phyloP scores from a whole-genome alignment of 2,113 vertebrate species.

The Ranitomeya variabilis region DNA sequence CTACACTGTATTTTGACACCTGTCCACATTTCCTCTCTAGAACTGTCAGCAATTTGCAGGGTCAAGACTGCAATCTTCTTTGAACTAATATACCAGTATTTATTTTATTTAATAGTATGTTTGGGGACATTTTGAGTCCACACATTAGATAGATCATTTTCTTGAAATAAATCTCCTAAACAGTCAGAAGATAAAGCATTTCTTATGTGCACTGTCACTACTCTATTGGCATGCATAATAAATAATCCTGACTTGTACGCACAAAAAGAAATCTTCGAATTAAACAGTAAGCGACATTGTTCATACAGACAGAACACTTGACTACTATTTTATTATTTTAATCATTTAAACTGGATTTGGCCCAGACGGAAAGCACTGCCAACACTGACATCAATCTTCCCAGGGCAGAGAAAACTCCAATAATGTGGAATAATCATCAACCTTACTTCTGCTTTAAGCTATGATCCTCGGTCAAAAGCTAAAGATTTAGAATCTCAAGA shows the following conservation, averaged over 20 bases:
- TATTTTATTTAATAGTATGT: neutral
- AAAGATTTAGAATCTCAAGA: slow-evolving; percentile 47
- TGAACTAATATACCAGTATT: neutral
- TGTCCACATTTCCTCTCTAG: too few species aligned
- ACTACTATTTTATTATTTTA: slow-evolving; percentile 19
- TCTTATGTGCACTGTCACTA: neutral
- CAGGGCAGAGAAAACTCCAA: neutral
- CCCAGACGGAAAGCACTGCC: neutral
- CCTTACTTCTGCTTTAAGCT: slow-evolving; percentile 13
- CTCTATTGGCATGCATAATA: neutral
- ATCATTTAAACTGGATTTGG: slow-evolving; percentile 33
- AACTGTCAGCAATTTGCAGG: neutral
- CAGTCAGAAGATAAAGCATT: neutral
- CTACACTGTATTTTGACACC: too few species aligned
- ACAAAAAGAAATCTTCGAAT: neutral
- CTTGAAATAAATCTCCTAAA: neutral
- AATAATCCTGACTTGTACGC: neutral
- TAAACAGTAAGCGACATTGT: neutral
- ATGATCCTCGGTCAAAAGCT: slow-evolving; percentile 41
- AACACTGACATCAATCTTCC: slow-evolving; percentile 13
- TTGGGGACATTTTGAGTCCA: neutral
- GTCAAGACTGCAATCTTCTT: neutral
- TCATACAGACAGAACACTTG: neutral
- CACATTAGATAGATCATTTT: neutral
- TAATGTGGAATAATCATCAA: slow-evolving; percentile 34